Evolutionary conservation across 2,888 invertebrate genomes (phyloP), one percentile per base, ranked within the genome.

Genomic region (Drosophila nr. medialis): DNA sequence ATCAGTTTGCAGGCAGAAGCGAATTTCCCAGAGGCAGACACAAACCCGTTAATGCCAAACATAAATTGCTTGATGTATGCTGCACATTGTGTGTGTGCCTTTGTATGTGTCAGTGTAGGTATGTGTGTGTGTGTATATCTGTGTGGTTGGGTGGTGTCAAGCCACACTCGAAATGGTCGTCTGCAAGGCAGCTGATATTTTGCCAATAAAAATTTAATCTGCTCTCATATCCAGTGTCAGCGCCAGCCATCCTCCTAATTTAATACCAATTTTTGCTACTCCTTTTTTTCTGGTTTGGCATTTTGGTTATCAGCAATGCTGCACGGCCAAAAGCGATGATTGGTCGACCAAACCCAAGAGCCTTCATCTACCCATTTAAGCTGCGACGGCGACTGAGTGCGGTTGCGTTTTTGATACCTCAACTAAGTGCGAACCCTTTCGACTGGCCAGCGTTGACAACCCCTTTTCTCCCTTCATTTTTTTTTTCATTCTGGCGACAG

Each of bases 181-280:
- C 61, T 64, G 64, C 53, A 73, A 73, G 77, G 55, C 65, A 72
- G 60, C 80, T 83, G 86, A 89, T 89, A 86, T 84, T 86, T 84
- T 79, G 78, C 81, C 89, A 90, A 90, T 90, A 90, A 90, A 90
- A 90, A 89, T 90, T 75, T 90, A 90, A 90, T 87, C 90, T 86
- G 58, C 75, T 80, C 74, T 77, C 73, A 79, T 78, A 81, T 77
- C 75, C 85, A 78, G 71, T 67, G 72, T 67, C 66, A 70, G 70
- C 56, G 42, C 48, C 42, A 32, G 29, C 30, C 72, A 54, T 75
- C 56, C 75, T 72, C 79, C 75, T 80, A 82, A 85, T 86, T 83
- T 85, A 84, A 84, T 84, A 77, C 85, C 80, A 71, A 68, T 68
- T 72, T 55, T 34, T 58, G 38, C 51, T 48, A 40, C 66, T 34